These are phyloP conservation scores for Limonius californicus DNA, from an alignment of 1,140 invertebrate species.

Conservation along the genomic window DNA sequence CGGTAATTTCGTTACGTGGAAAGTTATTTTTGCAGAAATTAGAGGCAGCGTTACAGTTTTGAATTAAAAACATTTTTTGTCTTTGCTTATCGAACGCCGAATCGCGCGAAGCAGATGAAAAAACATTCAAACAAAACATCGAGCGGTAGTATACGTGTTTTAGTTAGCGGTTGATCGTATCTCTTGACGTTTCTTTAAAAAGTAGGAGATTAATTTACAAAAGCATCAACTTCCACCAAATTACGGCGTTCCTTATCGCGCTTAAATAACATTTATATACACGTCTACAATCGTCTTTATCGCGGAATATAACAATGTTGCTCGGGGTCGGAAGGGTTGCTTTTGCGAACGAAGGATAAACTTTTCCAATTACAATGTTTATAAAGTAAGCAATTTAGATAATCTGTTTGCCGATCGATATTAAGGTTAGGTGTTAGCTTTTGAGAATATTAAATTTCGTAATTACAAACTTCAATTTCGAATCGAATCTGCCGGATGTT, in stretches of 20 bases:
- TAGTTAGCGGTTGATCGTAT: too few relatives aligned
- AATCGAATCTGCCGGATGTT: constrained; percentile 26
- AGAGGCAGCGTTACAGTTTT: background rate
- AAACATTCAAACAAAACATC: too few relatives aligned
- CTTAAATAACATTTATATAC: constrained; percentile 3
- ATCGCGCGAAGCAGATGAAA: too few relatives aligned
- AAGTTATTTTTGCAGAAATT: constrained; percentile 2
- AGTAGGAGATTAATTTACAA: too few relatives aligned
- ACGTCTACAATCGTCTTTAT: constrained; percentile 1
- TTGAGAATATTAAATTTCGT: constrained; percentile 32
- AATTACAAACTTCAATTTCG: constrained; percentile 30
- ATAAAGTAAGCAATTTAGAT: constrained; percentile 41
- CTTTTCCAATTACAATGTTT: constrained; percentile 41
- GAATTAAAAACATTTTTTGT: background rate
- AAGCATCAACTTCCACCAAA: too few relatives aligned
- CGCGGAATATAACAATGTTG: constrained; percentile 6
- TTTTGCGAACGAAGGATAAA: constrained; percentile 25
- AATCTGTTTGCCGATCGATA: constrained; percentile 40
- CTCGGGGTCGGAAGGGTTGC: constrained; percentile 5
- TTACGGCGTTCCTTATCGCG: background rate
- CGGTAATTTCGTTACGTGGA: background rate
- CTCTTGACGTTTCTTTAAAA: too few relatives aligned
- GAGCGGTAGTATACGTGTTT: too few relatives aligned
- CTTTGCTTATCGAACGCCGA: too few relatives aligned
- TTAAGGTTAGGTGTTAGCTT: constrained; percentile 32